Evolutionary conservation across 2,797 vertebrate species (phyloP), one percentile per base, ranked within the genome.

Genomic region (Tenualosa ilisha): DNA sequence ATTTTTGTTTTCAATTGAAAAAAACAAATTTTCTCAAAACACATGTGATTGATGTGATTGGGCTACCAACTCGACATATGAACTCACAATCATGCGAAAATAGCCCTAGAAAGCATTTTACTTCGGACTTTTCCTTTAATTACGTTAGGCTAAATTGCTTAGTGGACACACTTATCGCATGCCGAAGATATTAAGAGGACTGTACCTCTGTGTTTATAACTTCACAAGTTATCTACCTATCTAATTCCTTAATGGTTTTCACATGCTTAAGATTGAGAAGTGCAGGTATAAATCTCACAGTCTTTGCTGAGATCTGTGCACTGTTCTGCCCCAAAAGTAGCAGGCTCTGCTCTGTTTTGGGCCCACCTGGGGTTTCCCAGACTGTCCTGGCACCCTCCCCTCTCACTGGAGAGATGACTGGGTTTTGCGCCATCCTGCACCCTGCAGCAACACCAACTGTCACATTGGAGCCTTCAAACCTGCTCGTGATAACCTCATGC

Each of bases 401-500:
- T 43, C 72, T 9, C 17, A 79, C 37, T 79, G 37, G 68, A 79
- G 17, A 46, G 72, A 79, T 79, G 72, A 43, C 72, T 46, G 72
- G 13, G 15, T 79, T 79, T 46, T 15, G 2, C 72, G 20, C 72
- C 40, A n/a, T 43, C 37, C 72, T 79, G 72, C 37, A 40, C 72
- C 37, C 72, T 46, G 72, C 72, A 46, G 72, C 40, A 46, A 20
- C 40, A 79, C 72, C 72, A 79, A 20, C 72, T 79, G 37, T 46
- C 72, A 79, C 15, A 20, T 4, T 79, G 72, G 37, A 40, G 65
- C 15, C 15, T 22, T 40, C 3, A 72, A 31, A 13, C 31, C 17
- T 79, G 40, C 6, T 17, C 0, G 12, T 43, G 40, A 20, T 46
- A 46, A 46, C 72, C 72, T 79, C 40, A 79, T 43, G 72, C 40